A percentile compares a stretch with the other conserved stretches of the same genome.
These are phyloP conservation scores for Phortica variegata DNA, from an alignment of 1,140 invertebrate species.

Conservation along the genomic window DNA sequence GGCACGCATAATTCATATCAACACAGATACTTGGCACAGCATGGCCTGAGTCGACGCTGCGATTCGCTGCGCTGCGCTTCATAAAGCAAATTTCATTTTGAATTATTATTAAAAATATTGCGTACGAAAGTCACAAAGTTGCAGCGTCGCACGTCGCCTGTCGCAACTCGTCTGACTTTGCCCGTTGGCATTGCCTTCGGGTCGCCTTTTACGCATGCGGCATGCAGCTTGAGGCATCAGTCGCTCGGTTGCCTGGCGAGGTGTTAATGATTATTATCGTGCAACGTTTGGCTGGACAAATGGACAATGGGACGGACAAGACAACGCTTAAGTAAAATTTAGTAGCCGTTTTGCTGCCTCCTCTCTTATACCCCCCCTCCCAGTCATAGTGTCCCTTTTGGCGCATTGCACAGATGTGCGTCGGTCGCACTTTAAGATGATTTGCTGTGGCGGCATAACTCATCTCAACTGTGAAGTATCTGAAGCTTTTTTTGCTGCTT, in stretches of 20 bases:
- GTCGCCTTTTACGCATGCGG: slow-evolving; percentile 35
- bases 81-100: slow-evolving; percentile 57
- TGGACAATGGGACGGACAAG: slow-evolving; percentile 38
- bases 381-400: slow-evolving; percentile 6
- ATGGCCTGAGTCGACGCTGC: too few relatives aligned
- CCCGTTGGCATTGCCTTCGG: slow-evolving; percentile 27
- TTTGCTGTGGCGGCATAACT: slow-evolving; percentile 56
- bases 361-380: slow-evolving; percentile 25
- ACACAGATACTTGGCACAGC: slow-evolving; percentile 40
- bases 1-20: slow-evolving; percentile 49
- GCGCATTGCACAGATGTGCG: too few relatives aligned
- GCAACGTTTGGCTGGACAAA: neutral
- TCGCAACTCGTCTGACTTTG: too few relatives aligned
- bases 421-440: slow-evolving; percentile 44
- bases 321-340: slow-evolving; percentile 57
- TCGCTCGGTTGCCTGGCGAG: slow-evolving; percentile 17
- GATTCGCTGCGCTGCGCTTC: slow-evolving; percentile 46
- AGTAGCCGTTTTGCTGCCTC: slow-evolving; percentile 45
- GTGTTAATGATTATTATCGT: slow-evolving; percentile 54
- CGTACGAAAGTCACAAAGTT: too few relatives aligned
- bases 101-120: slow-evolving; percentile 43
- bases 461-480: slow-evolving; percentile 18
- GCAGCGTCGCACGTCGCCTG: neutral
- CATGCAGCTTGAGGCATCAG: slow-evolving; percentile 37
- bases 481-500: neutral